Conservation (phyloP, 2,113 vertebrate genomes). For the Rhea americana region DNA sequence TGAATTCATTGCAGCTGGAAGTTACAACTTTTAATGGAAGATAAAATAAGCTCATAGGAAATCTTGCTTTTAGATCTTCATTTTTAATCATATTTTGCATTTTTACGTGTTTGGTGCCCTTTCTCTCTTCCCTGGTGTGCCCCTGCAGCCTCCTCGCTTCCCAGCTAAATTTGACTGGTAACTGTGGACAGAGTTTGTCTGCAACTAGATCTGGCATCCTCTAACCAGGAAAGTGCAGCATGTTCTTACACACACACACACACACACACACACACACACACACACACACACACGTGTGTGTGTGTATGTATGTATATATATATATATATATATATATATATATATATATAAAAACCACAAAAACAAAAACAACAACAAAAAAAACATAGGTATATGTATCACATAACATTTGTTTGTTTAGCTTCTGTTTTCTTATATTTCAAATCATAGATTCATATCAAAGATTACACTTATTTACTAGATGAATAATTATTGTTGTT, state of each 20-base stretch:
- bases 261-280: too few species aligned
- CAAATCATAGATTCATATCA: neutral
- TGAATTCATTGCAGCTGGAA: neutral
- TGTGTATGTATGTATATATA: too few species aligned
- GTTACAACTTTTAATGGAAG: neutral
- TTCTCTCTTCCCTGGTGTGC: too few species aligned
- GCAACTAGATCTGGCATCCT: neutral
- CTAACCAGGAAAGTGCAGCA: neutral
- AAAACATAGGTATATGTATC: neutral
- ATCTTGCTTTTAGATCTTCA: neutral
- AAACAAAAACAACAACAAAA: too few species aligned
- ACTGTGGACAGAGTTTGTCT: neutral
- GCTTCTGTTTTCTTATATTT: neutral
- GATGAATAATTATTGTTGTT: neutral
- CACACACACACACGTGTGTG: too few species aligned
- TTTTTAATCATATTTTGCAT: neutral
- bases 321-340: too few species aligned
- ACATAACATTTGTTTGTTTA: neutral
- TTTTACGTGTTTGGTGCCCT: neutral
- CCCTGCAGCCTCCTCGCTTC: too few species aligned
- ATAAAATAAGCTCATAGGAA: neutral
- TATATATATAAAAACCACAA: too few species aligned
- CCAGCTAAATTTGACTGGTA: neutral
- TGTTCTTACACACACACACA: too few species aligned
- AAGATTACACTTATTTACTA: neutral